Conservation (phyloP, 2,113 vertebrate genomes). For the Paramisgurnus dabryanus region DNA sequence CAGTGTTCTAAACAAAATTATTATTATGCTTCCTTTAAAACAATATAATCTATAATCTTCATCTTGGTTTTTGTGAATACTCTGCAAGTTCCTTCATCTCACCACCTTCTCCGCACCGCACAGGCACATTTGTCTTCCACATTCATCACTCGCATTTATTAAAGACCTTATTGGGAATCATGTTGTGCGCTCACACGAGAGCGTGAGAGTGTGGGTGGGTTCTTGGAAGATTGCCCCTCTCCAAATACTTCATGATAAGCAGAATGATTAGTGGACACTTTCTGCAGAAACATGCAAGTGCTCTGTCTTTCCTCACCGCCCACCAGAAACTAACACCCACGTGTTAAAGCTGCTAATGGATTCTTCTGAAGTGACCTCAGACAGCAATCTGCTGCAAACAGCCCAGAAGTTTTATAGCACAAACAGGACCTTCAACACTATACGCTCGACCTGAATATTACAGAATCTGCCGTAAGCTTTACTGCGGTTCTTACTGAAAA, state of each 20-base stretch:
- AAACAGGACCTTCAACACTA: background rate
- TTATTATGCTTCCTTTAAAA: background rate
- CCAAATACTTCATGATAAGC: conserved; percentile 35
- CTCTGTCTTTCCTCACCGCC: conserved; percentile 33
- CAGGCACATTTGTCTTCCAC: background rate
- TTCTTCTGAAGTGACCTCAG: conserved; percentile 33
- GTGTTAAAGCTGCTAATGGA: conserved; percentile 37
- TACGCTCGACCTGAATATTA: conserved; percentile 2
- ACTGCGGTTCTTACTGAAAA: background rate
- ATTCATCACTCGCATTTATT: conserved; percentile 3
- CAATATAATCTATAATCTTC: background rate
- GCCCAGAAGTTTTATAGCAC: background rate
- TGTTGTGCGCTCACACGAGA: background rate
- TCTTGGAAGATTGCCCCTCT: conserved; percentile 39
- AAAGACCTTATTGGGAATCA: conserved; percentile 9
- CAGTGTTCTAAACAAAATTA: background rate
- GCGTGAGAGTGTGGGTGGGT: conserved; percentile 22
- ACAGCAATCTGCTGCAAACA: conserved; percentile 8
- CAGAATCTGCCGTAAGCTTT: background rate
- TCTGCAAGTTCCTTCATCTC: background rate
- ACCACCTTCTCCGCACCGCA: too few relatives aligned
- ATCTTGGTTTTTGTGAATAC: background rate
- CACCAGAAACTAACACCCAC: conserved; percentile 33
- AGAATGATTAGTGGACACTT: conserved; percentile 34
- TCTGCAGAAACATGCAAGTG: conserved; percentile 16